Conservation (phyloP, 2,888 invertebrate species). For the Nudaria mundana region DNA sequence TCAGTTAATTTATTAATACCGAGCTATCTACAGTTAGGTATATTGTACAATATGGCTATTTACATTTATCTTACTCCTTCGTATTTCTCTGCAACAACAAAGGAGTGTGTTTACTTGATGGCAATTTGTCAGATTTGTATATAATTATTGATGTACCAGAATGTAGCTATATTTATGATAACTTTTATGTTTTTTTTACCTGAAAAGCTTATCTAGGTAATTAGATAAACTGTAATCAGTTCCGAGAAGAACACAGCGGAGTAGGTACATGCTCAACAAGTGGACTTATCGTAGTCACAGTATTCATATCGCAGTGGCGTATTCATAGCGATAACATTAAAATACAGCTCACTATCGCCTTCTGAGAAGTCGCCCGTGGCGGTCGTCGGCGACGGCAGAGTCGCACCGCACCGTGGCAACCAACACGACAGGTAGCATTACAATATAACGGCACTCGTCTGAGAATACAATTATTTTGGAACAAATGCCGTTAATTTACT, state of each 20-base stretch:
- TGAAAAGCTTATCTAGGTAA: constrained; percentile 37
- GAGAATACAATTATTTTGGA: constrained; percentile 66
- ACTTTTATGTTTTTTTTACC: constrained; percentile 22
- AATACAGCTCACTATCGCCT: constrained; percentile 73
- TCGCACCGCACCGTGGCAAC: constrained; percentile 8
- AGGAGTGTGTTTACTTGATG: no score
- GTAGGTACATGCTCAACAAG: constrained; percentile 63
- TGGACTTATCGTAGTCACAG: no score
- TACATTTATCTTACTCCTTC: background rate
- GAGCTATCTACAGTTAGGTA: background rate
- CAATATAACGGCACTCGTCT: constrained; percentile 72
- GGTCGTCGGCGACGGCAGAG: constrained; percentile 32
- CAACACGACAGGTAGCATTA: constrained; percentile 74
- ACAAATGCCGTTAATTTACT: constrained; percentile 59
- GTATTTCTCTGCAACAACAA: no score
- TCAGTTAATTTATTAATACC: no score
- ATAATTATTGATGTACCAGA: background rate
- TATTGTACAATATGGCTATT: background rate
- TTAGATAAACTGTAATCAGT: constrained; percentile 53
- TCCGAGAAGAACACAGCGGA: constrained; percentile 57
- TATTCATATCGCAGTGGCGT: constrained; percentile 57
- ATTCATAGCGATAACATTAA: constrained; percentile 76
- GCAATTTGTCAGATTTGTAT: no score
- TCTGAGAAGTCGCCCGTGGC: constrained; percentile 64
- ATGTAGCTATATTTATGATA: constrained; percentile 8